These are phyloP conservation scores for Hirtodrosophila confusa DNA, from an alignment of 2,888 invertebrate genomes.

Conservation along the genomic window DNA sequence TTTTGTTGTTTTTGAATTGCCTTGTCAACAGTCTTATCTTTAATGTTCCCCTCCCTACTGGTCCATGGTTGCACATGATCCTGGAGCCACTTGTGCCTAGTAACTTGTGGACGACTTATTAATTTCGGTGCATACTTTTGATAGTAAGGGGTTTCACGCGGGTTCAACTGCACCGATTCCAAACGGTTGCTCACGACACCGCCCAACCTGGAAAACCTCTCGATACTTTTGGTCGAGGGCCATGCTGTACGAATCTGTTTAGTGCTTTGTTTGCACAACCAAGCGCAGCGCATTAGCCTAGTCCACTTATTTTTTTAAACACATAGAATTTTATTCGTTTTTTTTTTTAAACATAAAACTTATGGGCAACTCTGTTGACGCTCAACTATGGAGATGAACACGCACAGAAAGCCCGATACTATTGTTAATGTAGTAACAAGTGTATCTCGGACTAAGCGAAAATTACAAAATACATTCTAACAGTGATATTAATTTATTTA, in stretches of 20 bases:
- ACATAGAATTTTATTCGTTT: slow-evolving; percentile 16
- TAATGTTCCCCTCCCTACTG: no score
- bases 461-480: no score
- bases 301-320: slow-evolving; percentile 2
- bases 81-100: not conserved
- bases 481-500: no score
- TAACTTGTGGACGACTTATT: not conserved
- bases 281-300: not conserved
- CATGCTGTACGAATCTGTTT: not conserved
- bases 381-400: not conserved
- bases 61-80: no score
- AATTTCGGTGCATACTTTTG: not conserved
- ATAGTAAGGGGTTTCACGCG: not conserved
- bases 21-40: no score
- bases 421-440: no score
- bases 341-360: slow-evolving; percentile 13
- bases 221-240: not conserved
- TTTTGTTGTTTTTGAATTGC: not conserved
- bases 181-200: not conserved
- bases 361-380: slow-evolving; percentile 34
- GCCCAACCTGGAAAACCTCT: not conserved
- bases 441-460: no score
- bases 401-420: no score
- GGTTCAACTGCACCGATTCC: not conserved
- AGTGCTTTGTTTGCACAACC: not conserved